Evolutionary conservation across 2,797 vertebrate species (phyloP).

Genomic region (Galaxias olidus): DNA sequence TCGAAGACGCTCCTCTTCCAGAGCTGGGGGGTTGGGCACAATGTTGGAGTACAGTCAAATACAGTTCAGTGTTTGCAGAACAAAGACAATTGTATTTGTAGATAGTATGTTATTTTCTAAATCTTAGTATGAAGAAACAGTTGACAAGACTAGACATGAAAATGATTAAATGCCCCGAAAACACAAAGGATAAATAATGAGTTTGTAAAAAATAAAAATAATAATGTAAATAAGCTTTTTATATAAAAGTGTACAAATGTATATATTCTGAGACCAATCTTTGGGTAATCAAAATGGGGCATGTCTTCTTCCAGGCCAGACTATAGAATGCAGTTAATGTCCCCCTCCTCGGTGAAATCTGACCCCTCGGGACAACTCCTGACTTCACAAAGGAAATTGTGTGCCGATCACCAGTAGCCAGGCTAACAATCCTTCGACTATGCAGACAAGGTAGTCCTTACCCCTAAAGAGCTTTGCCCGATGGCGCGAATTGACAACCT

Average conservation of each 20-base stretch:
- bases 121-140: no score
- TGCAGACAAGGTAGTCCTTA: constrained; percentile 49
- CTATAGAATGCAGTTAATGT: constrained; percentile 72
- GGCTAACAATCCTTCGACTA: constrained; percentile 70
- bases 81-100: no score
- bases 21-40: constrained; percentile 62
- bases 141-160: no score
- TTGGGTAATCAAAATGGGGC: constrained; percentile 67
- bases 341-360: constrained; percentile 77
- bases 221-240: no score
- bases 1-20: constrained; percentile 65
- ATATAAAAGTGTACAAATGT: no score
- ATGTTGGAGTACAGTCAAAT: background rate
- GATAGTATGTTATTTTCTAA: no score
- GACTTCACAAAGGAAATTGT: constrained; percentile 81
- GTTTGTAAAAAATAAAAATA: no score
- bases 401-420: constrained; percentile 76
- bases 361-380: constrained; percentile 80
- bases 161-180: no score
- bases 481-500: constrained; percentile 41
- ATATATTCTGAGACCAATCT: background rate
- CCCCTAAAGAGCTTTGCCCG: no score
- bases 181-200: no score
- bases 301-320: constrained; percentile 70
- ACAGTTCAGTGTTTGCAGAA: no score